These are phyloP conservation scores for Hirtodrosophila cameraria DNA, from an alignment of 2,888 invertebrate genomes.

Conservation along the genomic window DNA sequence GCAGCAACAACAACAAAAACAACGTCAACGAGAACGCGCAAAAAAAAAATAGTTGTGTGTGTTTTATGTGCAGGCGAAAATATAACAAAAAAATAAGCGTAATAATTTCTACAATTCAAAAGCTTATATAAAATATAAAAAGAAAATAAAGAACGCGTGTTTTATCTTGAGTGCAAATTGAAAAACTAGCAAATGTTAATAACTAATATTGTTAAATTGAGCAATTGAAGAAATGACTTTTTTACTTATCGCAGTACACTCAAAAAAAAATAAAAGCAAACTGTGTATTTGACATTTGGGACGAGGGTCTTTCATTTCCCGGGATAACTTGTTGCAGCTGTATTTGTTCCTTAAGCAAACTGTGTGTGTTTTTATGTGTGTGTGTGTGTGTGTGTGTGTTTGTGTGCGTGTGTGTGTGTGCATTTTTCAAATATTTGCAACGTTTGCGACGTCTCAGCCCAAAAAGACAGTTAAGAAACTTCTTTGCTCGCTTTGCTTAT, in stretches of 20 bases:
- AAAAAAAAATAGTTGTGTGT: slow-evolving; percentile 49
- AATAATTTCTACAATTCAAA: slow-evolving; percentile 31
- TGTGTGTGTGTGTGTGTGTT: slow-evolving; percentile 5
- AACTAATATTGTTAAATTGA: slow-evolving; percentile 23
- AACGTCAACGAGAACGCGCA: slow-evolving; percentile 37
- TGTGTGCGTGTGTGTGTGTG: slow-evolving; percentile 41
- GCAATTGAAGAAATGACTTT: slow-evolving; percentile 22
- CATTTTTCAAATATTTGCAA: slow-evolving; percentile 72
- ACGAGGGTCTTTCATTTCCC: slow-evolving; percentile 11
- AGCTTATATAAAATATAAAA: slow-evolving; percentile 25
- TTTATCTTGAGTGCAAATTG: slow-evolving; percentile 49
- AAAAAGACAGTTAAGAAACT: slow-evolving; percentile 62
- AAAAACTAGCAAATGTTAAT: slow-evolving; percentile 25
- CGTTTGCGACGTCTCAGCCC: slow-evolving; percentile 16
- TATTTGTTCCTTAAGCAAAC: slow-evolving; percentile 36
- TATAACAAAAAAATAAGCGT: slow-evolving; percentile 36
- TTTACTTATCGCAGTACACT: slow-evolving; percentile 28
- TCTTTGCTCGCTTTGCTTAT: slow-evolving; percentile 55
- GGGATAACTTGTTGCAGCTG: slow-evolving; percentile 40
- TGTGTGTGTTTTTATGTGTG: neutral
- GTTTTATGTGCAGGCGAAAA: slow-evolving; percentile 56
- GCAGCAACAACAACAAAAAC: slow-evolving; percentile 34
- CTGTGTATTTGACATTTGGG: neutral
- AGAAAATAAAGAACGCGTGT: slow-evolving; percentile 24
- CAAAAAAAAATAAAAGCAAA: slow-evolving; percentile 6